Percentiles rank a stretch among this genome's conserved stretches.
phyloP scores from a whole-genome alignment of 2,888 invertebrate genomes.

The Choristoneura rosaceana region DNA sequence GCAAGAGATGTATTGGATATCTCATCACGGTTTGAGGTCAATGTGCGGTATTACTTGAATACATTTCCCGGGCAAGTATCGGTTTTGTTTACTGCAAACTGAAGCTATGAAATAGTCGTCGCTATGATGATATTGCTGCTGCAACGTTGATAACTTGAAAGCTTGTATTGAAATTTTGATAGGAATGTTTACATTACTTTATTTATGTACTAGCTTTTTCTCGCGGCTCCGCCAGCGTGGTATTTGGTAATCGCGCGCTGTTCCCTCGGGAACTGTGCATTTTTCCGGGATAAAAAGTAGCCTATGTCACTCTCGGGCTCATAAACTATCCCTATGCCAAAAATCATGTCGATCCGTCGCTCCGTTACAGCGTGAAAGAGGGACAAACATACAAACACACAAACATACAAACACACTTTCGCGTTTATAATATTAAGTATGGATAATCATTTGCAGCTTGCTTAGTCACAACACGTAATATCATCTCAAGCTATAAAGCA shows the following conservation, averaged over 20 bases:
- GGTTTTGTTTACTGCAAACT: constrained; percentile 42
- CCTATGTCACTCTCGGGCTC: too few species aligned
- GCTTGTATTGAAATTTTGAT: not conserved
- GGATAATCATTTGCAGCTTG: not conserved
- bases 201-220: not conserved
- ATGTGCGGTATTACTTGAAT: constrained; percentile 58
- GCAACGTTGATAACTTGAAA: not conserved
- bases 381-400: too few species aligned
- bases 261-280: too few species aligned
- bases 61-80: constrained; percentile 50
- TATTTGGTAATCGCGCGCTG: too few species aligned
- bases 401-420: too few species aligned
- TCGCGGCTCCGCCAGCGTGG: too few species aligned
- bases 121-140: not conserved
- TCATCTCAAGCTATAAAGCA: not conserved
- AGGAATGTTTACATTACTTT: not conserved
- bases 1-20: constrained; percentile 58
- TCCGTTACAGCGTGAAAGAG: too few species aligned
- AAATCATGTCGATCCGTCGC: too few species aligned
- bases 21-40: constrained; percentile 55
- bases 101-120: constrained; percentile 5
- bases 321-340: too few species aligned
- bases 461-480: not conserved
- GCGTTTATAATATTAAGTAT: too few species aligned
- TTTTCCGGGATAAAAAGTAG: too few species aligned